These are phyloP conservation scores for Porites lutea DNA, from an alignment of 64 coral and sea anemone genomes.

Conservation along the genomic window DNA sequence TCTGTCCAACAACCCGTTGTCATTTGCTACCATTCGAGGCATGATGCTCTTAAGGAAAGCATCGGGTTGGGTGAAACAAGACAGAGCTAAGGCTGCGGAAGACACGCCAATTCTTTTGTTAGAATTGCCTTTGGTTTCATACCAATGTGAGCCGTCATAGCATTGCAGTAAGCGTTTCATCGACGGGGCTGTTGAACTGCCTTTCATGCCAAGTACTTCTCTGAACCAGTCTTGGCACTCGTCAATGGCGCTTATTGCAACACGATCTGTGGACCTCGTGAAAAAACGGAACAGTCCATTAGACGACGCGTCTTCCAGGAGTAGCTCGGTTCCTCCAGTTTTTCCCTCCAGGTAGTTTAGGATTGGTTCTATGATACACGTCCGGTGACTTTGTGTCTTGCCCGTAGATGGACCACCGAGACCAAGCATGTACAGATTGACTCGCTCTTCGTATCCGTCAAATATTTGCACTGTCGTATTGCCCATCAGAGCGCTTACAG, in stretches of 20 bases:
- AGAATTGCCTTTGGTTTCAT: constrained; percentile 3
- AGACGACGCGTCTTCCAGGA: constrained; percentile 47
- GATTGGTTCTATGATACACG: neutral
- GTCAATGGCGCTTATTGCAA: constrained; percentile 30
- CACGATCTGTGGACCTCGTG: neutral
- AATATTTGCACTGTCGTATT: constrained; percentile 30
- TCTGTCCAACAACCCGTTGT: neutral
- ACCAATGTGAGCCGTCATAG: no score
- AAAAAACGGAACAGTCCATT: constrained; percentile 30
- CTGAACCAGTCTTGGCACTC: constrained; percentile 37
- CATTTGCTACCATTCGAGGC: neutral
- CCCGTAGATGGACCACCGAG: constrained; percentile 20
- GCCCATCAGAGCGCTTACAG: constrained; percentile 43
- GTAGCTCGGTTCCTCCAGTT: neutral
- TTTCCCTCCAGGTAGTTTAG: constrained; percentile 14
- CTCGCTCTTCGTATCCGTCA: constrained; percentile 34
- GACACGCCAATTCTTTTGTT: neutral
- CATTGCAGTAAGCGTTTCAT: no score
- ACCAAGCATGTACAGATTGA: constrained; percentile 43
- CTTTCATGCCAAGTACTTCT: no score
- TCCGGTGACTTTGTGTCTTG: constrained; percentile 14
- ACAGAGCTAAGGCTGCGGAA: constrained; percentile 8
- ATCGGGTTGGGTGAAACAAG: neutral
- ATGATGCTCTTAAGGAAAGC: neutral
- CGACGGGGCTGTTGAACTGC: no score